Conservation (phyloP, 2,888 invertebrate genomes). For the Tipula vernalis region DNA sequence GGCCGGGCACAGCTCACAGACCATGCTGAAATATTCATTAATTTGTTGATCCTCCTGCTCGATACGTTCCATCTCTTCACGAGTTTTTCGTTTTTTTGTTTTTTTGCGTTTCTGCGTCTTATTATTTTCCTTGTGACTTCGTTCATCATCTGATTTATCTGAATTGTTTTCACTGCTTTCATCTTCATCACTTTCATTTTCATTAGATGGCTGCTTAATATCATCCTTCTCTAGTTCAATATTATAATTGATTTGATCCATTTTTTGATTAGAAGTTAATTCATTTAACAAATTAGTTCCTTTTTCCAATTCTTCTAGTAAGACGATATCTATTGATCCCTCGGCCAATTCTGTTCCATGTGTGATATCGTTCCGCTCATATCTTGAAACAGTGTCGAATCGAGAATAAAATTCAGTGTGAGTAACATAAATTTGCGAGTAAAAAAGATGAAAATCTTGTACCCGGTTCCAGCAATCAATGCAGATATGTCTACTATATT, state of each 20-base stretch:
- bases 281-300: background rate
- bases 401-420: conserved; percentile 19
- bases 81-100: background rate
- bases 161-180: background rate
- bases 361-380: background rate
- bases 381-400: background rate
- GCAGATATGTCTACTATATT: conserved; percentile 30
- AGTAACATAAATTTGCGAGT: conserved; percentile 26
- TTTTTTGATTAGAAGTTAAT: background rate
- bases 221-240: background rate
- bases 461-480: conserved; percentile 29
- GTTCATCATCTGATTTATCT: background rate
- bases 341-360: background rate
- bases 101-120: background rate
- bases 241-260: background rate
- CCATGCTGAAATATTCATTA: conserved; percentile 15
- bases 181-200: background rate
- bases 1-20: conserved; percentile 19
- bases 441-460: conserved; percentile 29
- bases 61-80: background rate
- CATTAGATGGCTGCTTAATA: background rate
- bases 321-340: background rate
- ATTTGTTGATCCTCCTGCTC: background rate
- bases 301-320: background rate
- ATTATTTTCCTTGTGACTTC: background rate